Evolutionary conservation across 2,888 invertebrate species (phyloP).

Genomic region (Ypsolopha scabrella): DNA sequence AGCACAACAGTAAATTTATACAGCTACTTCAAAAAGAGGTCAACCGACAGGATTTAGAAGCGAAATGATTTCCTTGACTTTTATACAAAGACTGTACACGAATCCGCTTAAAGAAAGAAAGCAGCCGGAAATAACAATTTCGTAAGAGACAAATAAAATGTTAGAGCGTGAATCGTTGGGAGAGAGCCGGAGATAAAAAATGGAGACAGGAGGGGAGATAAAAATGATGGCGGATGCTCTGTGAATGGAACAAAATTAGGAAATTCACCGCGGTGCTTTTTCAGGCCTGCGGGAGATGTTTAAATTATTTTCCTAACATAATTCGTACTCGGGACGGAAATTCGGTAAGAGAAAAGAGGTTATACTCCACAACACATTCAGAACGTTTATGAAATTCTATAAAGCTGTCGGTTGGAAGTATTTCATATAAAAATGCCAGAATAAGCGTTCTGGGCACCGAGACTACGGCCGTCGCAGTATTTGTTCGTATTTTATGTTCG

Average conservation of each 20-base stretch:
- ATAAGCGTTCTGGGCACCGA: slow-evolving; percentile 8
- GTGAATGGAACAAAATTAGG: slow-evolving; percentile 63
- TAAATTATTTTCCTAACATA: slow-evolving; percentile 45
- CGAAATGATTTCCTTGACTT: slow-evolving; percentile 58
- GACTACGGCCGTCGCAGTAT: background rate
- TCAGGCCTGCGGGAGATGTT: slow-evolving; percentile 36
- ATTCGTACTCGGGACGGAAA: slow-evolving; percentile 16
- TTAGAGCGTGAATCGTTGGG: slow-evolving; percentile 53
- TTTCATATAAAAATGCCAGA: slow-evolving; percentile 8
- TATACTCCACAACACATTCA: background rate
- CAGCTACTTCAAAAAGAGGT: slow-evolving; percentile 37
- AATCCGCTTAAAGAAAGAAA: slow-evolving; percentile 61
- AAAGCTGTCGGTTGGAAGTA: slow-evolving; percentile 10
- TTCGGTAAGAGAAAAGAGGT: too few relatives aligned
- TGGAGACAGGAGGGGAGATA: slow-evolving; percentile 62
- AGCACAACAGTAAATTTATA: slow-evolving; percentile 15
- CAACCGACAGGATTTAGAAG: slow-evolving; percentile 44
- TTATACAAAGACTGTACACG: slow-evolving; percentile 47
- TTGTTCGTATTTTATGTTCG: background rate
- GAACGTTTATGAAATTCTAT: slow-evolving; percentile 11
- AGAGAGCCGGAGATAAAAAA: slow-evolving; percentile 58
- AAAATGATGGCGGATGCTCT: slow-evolving; percentile 65
- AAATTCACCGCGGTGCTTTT: slow-evolving; percentile 55
- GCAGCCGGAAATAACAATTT: slow-evolving; percentile 66
- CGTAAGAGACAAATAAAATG: slow-evolving; percentile 64